Percentiles rank a stretch among this genome's conserved stretches.
phyloP scores from a whole-genome alignment of 53 echinoderm and acorn worm genomes.

The Arbacia lixula region DNA sequence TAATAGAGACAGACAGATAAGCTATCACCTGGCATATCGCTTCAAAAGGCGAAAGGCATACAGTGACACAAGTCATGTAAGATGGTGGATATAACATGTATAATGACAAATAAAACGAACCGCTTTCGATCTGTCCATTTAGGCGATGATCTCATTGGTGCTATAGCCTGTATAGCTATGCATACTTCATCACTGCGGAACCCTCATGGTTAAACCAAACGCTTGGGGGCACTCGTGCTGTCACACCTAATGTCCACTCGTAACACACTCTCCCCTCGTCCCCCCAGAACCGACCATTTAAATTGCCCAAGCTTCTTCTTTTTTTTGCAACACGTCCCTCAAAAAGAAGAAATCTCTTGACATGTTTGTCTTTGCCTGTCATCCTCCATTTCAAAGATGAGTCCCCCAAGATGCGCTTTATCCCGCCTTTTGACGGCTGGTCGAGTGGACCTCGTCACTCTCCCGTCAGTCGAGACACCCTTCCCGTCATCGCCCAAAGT shows the following conservation, averaged over 20 bases:
- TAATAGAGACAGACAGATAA: too few relatives aligned
- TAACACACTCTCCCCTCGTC: too few relatives aligned
- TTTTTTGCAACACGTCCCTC: too few relatives aligned
- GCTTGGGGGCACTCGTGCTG: constrained; percentile 12
- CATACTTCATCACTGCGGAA: constrained; percentile 15
- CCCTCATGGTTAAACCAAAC: constrained; percentile 43
- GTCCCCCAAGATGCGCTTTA: background rate
- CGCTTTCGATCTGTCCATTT: constrained; percentile 26
- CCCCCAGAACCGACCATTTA: too few relatives aligned
- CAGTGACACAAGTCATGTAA: too few relatives aligned
- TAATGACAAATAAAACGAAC: too few relatives aligned
- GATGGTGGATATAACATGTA: too few relatives aligned
- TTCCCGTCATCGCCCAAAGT: background rate
- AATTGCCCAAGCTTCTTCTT: too few relatives aligned
- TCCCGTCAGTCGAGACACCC: background rate
- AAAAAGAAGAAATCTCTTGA: background rate
- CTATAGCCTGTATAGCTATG: background rate
- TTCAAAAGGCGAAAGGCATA: too few relatives aligned
- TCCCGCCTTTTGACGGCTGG: constrained; percentile 7
- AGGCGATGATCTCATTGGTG: background rate
- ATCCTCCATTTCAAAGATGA: constrained; percentile 15
- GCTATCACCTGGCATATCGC: too few relatives aligned
- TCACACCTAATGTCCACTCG: constrained; percentile 40
- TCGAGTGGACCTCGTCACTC: constrained; percentile 40
- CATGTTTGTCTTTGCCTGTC: constrained; percentile 14